Evolutionary conservation across 2,888 invertebrate genomes (phyloP).

Genomic region (Drosophila falleni): DNA sequence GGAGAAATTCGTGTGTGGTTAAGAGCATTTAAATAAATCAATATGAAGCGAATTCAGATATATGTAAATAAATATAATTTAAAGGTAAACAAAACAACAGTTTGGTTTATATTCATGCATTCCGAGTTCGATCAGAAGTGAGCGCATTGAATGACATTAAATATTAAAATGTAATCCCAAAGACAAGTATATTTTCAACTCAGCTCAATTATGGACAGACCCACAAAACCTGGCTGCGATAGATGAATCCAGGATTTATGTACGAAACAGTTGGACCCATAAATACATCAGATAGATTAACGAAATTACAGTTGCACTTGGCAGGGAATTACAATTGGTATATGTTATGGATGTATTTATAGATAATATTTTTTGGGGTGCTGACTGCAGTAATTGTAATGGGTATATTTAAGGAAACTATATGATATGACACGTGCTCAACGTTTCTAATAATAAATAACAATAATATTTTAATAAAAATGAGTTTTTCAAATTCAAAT

Average conservation of each 20-base stretch:
- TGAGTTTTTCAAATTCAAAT: too few species aligned
- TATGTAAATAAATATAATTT: constrained; percentile 27
- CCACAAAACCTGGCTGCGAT: constrained; percentile 3
- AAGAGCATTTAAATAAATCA: constrained; percentile 58
- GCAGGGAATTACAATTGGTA: neutral
- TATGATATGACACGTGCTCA: constrained; percentile 1
- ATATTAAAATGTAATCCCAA: constrained; percentile 65
- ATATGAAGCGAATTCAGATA: constrained; percentile 11
- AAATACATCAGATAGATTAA: constrained; percentile 16
- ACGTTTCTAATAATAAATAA: neutral
- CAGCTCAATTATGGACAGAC: constrained; percentile 58
- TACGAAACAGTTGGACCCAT: constrained; percentile 23
- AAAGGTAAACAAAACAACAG: constrained; percentile 35
- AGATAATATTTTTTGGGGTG: neutral
- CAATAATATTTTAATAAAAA: too few species aligned
- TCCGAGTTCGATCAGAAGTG: constrained; percentile 15
- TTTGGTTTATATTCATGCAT: constrained; percentile 38
- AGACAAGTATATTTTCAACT: constrained; percentile 58
- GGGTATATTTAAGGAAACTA: neutral
- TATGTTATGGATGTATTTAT: neutral
- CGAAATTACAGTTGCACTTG: neutral
- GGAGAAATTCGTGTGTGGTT: constrained; percentile 22
- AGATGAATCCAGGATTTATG: constrained; percentile 25
- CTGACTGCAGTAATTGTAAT: neutral
- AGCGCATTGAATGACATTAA: constrained; percentile 51